Percentiles rank a stretch among this genome's conserved stretches.
Evolutionary conservation across 2,888 invertebrate species (phyloP).

Genomic region (Margaritifera margaritifera): DNA sequence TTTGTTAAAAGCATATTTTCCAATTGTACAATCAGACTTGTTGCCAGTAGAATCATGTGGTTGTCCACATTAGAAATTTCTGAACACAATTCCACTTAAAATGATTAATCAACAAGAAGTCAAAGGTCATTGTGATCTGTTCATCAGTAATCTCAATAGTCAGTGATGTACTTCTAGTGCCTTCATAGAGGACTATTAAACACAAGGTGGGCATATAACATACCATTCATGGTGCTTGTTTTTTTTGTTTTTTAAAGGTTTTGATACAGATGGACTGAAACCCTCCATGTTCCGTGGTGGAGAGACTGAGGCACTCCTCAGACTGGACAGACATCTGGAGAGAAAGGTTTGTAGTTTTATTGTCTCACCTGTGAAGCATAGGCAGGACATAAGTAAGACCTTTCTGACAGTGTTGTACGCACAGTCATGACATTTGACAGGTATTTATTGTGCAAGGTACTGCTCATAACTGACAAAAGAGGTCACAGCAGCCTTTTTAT

Average conservation of each 20-base stretch:
- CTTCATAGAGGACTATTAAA: too few relatives aligned
- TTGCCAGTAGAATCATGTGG: too few relatives aligned
- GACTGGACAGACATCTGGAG: slow-evolving; percentile 78
- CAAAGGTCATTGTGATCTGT: not conserved
- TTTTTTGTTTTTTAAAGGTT: slow-evolving; percentile 77
- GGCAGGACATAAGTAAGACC: not conserved
- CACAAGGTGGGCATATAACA: too few relatives aligned
- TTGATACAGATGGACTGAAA: slow-evolving; percentile 83
- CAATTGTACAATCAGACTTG: too few relatives aligned
- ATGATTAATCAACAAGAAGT: too few relatives aligned
- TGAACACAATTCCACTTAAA: too few relatives aligned
- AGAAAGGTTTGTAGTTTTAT: slow-evolving; percentile 59
- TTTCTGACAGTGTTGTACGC: not conserved
- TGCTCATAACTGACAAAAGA: too few relatives aligned
- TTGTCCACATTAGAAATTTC: too few relatives aligned
- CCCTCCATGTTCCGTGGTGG: slow-evolving; percentile 86
- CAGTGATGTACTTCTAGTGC: not conserved
- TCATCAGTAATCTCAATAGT: slow-evolving; percentile 5
- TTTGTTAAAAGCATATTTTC: too few relatives aligned
- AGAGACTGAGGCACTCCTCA: slow-evolving; percentile 81
- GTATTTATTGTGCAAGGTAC: too few relatives aligned
- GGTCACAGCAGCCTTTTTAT: too few relatives aligned
- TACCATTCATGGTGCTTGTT: not conserved
- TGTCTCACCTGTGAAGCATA: not conserved
- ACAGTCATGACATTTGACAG: too few relatives aligned